Evolutionary conservation across 2,888 invertebrate genomes (phyloP), one percentile per base, ranked within the genome.

Genomic region (Choreutis nemorana): DNA sequence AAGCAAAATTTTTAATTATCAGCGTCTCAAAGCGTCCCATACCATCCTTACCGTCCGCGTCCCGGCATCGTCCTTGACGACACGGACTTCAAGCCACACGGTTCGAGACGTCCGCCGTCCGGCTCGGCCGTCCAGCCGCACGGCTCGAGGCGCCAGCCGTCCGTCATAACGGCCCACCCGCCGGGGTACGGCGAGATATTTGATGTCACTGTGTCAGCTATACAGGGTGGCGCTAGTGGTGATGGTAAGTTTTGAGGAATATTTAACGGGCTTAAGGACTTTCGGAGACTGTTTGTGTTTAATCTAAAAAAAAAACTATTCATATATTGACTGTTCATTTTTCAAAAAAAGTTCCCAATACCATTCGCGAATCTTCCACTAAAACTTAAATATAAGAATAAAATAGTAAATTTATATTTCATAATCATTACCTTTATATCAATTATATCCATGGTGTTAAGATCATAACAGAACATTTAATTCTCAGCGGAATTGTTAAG

Each of bases 1-100:
- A n/a, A 3, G 3, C 9, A 9, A 9, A 3, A n/a, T 9, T 21
- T 21, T n/a, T 26, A 14, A 11, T 4, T 52, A 51, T 15, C 54
- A 73, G 70, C 72, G 14, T 60, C 72, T 0, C 65, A 66, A 49
- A 61, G 62, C 3, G 72, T 78, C 15, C 77, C 81, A 0, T 80
- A 84, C 62, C 77, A 82, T 24, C 82, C 86, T 0, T 91, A 91
- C 57, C 83, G 87, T 14, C 90, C 91, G 0, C 80, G 92, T 6
- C 92, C 92, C 0, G 93, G 94, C 11, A 91, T 93, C 31, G 93
- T 94, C 0, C 68, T 94, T 8, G 92, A 93, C 40, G 94, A 94
- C 51, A 84, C 89, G 0, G 89, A 89, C 58, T 89, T 88, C 63
- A 88, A 89, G 48, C 89, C 89, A 0, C 86, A 84, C 13, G 83